Evolutionary conservation across 53 echinoderm and acorn worm species (phyloP).

Genomic region (Crossaster papposus): DNA sequence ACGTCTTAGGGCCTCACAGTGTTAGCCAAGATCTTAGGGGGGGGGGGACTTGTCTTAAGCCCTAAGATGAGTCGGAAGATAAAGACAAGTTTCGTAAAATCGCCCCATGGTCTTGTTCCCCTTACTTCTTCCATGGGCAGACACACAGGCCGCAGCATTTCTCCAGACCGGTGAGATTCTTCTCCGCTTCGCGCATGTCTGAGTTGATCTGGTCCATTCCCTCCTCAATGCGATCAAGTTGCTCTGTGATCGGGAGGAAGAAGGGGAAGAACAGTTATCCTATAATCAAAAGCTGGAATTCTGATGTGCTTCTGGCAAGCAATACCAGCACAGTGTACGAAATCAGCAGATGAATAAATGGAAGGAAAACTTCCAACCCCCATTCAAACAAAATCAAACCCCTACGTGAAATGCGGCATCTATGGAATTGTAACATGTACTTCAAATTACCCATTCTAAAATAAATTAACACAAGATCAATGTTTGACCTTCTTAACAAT

Average conservation of each 20-base stretch:
- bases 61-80: no score
- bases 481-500: background rate
- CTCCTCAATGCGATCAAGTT: slow-evolving; percentile 88
- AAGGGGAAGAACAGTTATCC: slow-evolving; percentile 1
- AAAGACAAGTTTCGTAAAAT: no score
- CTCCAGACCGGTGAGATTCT: slow-evolving; percentile 83
- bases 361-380: background rate
- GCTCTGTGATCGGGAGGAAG: slow-evolving; percentile 56
- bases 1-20: no score
- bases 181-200: slow-evolving; percentile 93
- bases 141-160: slow-evolving; percentile 84
- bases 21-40: no score
- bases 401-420: background rate
- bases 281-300: background rate
- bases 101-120: no score
- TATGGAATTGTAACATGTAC: background rate
- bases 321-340: background rate
- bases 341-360: background rate
- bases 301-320: background rate
- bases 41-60: no score
- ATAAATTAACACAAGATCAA: background rate
- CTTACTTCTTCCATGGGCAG: slow-evolving; percentile 79
- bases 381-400: no score
- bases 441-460: background rate
- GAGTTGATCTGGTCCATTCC: slow-evolving; percentile 88